Base-by-base conservation (phyloP, 2,113 vertebrate genomes). In the Campylorhamphus procurvoides region DNA sequence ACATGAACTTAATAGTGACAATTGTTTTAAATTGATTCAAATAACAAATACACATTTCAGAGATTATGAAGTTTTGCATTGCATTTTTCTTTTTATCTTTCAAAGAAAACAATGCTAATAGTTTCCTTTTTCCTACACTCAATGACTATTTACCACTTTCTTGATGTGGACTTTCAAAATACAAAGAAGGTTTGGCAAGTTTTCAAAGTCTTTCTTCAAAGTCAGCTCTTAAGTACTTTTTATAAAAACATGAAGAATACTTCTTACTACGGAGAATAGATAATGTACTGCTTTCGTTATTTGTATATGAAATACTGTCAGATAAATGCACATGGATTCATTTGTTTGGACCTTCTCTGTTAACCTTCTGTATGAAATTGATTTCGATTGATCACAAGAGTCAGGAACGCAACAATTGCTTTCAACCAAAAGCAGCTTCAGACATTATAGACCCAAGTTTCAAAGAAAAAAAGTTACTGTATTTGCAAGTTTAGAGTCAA, bases 101-200 rank as follows among this genome's bases (percentile, higher is more conserved):
- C 96, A 98, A 98, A 98, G 97, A 98, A 98, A 98, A 98, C 98
- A 98, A 97, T 98, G 96, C 96, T 98, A 98, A 98, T 98, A 96
- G 98, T 98, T 99, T 98, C 98, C 98, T 98, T 98, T 98, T 98
- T 98, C 98, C 97, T 98, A 98, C 37, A 85, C 97, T 98, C 97
- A 97, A 96, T 84, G 96, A 98, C 97, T 98, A 97, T 97, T 98
- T 97, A 97, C 97, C 97, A 97, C 97, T 97, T 97, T 97, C 95
- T 98, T 98, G 97, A 97, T 98, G 97, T 97, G 97, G 97, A 97
- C 98, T 98, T 98, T 98, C 98, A 98, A 98, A 98, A 98, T 97
- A 98, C 98, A 98, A 98, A 98, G 97, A 97, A 95, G 89, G 88
- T 96, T 98, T 98, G 98, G 98, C 98, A 98, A 96, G 88, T 97